Base-by-base conservation (phyloP, 2,888 invertebrate genomes). In the Athalia cordata region DNA sequence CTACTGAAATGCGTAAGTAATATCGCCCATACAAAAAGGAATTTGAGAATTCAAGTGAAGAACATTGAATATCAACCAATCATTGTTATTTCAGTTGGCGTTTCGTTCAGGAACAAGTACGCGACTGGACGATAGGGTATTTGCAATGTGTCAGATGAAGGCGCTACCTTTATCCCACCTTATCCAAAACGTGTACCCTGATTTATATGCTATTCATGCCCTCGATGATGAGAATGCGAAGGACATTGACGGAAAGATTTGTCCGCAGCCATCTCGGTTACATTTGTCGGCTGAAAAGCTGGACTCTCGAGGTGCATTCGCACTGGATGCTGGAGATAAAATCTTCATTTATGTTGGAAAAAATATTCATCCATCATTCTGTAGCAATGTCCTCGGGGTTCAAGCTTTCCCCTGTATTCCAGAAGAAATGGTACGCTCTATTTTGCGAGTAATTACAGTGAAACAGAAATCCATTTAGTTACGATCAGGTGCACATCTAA, bases 131-230 rank as follows among this genome's bases (percentile, higher is more conserved):
- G 98, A 99, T 90, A 93, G 99, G 77, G 95, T 98, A 55, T 96
- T 94, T 86, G 96, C 97, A 77, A 97, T 99, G 98, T 96, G 97
- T 90, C 94, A 95, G 89, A 95, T 99, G 93, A 99, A 99, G 92
- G 94, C 95, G 59, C 90, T 96, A 85, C 99, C 99, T 7, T 92
- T 98, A 75, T 90, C 92, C 80, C 93, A 94, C 87, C 92, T 99
- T 47, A 93, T 99, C 87, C 96, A 96, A 86, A 93, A 92, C 82
- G 93, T 98, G 82, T 98, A 99, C 92, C 99, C 99, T 0, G 95
- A 96, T 90, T 92, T 99, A 82, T 99, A 98, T 91, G 94, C 97
- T 7, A 91, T 99, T 77, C 97, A 98, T 91, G 90, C 92, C 81
- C 92, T 98, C 76, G 93, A 93, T 81, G 93, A 92, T 72, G 85